Conservation (phyloP, 2,113 vertebrate species). For the Bucco capensis region DNA sequence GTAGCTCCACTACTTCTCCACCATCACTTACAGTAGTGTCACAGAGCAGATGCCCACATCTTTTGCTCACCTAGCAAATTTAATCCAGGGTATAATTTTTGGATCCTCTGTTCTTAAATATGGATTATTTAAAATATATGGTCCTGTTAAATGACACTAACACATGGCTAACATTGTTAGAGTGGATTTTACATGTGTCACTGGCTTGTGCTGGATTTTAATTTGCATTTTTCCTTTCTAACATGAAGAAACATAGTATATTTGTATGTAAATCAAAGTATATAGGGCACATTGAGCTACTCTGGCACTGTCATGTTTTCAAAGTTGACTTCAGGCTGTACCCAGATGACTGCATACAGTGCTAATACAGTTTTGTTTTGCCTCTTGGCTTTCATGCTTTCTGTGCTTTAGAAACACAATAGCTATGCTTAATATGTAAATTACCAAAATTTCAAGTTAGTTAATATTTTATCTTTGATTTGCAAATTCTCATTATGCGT, state of each 20-base stretch:
- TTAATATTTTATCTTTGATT: not conserved
- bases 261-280: not conserved
- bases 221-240: not conserved
- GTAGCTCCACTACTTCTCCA: accelerated
- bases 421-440: not conserved
- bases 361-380: not conserved
- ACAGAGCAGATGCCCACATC: not conserved
- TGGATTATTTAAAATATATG: not conserved
- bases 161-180: not conserved
- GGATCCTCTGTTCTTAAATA: not conserved
- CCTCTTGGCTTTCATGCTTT: not conserved
- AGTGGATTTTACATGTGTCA: not conserved
- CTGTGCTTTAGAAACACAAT: not conserved
- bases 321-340: not conserved
- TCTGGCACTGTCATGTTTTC: not conserved
- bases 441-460: not conserved
- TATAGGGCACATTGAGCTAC: not conserved
- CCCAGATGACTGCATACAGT: not conserved
- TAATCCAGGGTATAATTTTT: not conserved
- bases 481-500: not conserved
- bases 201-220: not conserved
- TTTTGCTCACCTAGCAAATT: not conserved
- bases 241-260: not conserved
- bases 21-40: not conserved
- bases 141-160: not conserved